Conservation (phyloP, 2,113 vertebrate species). For the Panthera leo region DNA sequence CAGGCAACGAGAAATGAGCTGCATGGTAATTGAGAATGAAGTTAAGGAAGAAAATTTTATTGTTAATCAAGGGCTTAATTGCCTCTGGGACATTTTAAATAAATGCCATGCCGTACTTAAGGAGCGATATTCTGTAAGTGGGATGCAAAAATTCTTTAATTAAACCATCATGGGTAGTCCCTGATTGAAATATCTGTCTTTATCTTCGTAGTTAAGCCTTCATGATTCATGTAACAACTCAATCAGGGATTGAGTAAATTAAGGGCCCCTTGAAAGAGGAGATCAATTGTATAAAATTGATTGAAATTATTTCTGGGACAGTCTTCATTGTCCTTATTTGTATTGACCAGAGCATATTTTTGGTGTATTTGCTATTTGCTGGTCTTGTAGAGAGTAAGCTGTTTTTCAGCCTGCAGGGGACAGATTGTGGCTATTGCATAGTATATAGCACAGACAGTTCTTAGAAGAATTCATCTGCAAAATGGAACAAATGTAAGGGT, state of each 20-base stretch:
- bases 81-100: slow-evolving; percentile 86
- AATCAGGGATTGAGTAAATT: slow-evolving; percentile 82
- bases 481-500: not conserved
- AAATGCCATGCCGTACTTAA: slow-evolving; percentile 84
- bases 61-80: slow-evolving; percentile 86
- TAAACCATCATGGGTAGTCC: slow-evolving; percentile 84
- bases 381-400: slow-evolving; percentile 42
- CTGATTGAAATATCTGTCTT: slow-evolving; percentile 83
- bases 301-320: slow-evolving; percentile 78
- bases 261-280: slow-evolving; percentile 81
- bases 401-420: not conserved
- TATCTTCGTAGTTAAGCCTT: slow-evolving; percentile 80
- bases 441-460: not conserved
- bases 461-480: slow-evolving; percentile 6
- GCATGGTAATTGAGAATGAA: slow-evolving; percentile 79
- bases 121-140: slow-evolving; percentile 80
- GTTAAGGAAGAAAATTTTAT: slow-evolving; percentile 80
- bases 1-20: slow-evolving; percentile 81
- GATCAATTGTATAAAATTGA: slow-evolving; percentile 78
- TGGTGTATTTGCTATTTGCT: slow-evolving; percentile 67
- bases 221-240: slow-evolving; percentile 81
- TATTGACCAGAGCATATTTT: slow-evolving; percentile 12
- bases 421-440: not conserved
- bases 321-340: slow-evolving; percentile 76
- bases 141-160: slow-evolving; percentile 85